Conservation (phyloP, 2,113 vertebrate species). For the Hystrix brachyura region DNA sequence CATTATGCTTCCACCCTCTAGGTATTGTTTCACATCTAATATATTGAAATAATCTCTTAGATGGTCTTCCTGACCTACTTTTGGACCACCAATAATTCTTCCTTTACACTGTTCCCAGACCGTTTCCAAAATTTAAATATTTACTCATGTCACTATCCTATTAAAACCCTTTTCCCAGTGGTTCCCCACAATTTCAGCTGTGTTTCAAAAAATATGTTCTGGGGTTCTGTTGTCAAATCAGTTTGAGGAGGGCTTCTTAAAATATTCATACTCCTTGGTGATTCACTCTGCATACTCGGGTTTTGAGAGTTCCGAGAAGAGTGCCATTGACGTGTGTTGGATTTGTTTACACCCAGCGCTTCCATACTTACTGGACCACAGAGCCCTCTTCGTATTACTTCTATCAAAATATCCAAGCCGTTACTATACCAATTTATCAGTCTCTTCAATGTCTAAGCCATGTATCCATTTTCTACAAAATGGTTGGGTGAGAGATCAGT, state of each 20-base stretch:
- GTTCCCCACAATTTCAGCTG: background rate
- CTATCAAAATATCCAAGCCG: background rate
- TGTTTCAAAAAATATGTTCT: conserved; percentile 40
- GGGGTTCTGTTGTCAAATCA: background rate
- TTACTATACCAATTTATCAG: background rate
- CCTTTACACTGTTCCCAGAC: background rate
- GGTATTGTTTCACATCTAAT: background rate
- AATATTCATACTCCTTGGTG: background rate
- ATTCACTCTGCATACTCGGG: background rate
- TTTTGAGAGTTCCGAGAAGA: conserved; percentile 39
- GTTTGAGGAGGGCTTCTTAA: conserved; percentile 22
- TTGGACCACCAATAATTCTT: background rate
- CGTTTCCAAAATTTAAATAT: conserved; percentile 10
- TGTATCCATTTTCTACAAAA: background rate
- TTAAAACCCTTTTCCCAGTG: conserved; percentile 2
- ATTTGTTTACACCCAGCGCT: background rate
- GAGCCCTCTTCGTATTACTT: background rate
- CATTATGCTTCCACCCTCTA: background rate
- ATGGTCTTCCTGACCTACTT: background rate
- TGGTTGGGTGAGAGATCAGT: background rate
- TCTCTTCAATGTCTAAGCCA: background rate
- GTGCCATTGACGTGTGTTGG: background rate
- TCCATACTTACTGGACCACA: background rate
- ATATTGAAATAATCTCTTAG: background rate
- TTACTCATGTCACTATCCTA: background rate